These are phyloP conservation scores for Drosophila lutescens DNA, from an alignment of 2,888 invertebrate genomes.

Conservation along the genomic window DNA sequence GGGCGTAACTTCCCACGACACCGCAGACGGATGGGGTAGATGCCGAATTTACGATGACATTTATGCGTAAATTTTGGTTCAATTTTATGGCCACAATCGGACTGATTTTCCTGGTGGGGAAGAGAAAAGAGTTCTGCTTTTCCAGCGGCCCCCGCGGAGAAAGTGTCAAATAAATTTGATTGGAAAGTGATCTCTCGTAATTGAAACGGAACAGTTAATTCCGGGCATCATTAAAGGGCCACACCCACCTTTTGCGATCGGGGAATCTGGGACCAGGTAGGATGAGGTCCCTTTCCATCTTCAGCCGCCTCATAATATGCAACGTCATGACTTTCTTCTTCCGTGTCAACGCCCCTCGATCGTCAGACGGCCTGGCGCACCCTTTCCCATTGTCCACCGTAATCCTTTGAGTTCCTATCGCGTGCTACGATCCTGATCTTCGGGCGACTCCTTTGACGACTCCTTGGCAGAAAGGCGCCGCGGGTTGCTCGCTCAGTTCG, in stretches of 20 bases:
- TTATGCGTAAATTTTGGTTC: constrained; percentile 67
- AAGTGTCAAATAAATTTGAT: constrained; percentile 77
- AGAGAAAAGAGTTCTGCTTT: constrained; percentile 32
- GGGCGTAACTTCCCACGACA: constrained; percentile 55
- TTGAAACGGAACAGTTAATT: constrained; percentile 72
- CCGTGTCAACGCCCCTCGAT: constrained; percentile 62
- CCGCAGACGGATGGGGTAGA: constrained; percentile 32
- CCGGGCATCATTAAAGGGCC: constrained; percentile 73
- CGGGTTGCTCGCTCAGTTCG: constrained; percentile 59
- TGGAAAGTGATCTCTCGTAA: constrained; percentile 54
- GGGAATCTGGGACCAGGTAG: constrained; percentile 37
- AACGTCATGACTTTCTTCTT: constrained; percentile 68
- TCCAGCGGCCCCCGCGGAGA: constrained; percentile 45
- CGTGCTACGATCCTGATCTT: constrained; percentile 60
- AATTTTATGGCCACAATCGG: constrained; percentile 49
- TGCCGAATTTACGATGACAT: constrained; percentile 81
- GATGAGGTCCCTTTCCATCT: background rate
- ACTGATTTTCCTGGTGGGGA: background rate
- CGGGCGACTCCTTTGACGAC: constrained; percentile 9
- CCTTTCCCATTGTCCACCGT: constrained; percentile 41
- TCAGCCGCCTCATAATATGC: constrained; percentile 49
- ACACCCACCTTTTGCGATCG: constrained; percentile 64
- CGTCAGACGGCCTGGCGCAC: constrained; percentile 24
- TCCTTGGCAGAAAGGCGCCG: constrained; percentile 56
- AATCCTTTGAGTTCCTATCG: constrained; percentile 74